Conservation (phyloP, 1,140 invertebrate genomes). For the Drosophila murphyi region DNA sequence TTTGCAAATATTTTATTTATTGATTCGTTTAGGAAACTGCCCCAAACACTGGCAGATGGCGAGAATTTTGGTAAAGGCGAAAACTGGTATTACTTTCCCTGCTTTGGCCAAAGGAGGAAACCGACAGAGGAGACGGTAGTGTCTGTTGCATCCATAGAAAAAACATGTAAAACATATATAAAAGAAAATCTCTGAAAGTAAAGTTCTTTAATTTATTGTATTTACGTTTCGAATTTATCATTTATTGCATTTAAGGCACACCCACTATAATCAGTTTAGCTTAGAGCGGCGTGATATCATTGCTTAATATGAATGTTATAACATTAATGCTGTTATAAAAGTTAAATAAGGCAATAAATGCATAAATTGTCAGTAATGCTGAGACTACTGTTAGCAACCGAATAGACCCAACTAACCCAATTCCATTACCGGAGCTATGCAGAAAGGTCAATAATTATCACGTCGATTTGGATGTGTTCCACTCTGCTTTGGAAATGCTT, state of each 20-base stretch:
- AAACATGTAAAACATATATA: constrained; percentile 7
- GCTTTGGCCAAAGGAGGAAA: constrained; percentile 30
- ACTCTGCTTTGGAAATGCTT: not conserved
- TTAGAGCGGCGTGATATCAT: not conserved
- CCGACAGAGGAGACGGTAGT: constrained; percentile 14
- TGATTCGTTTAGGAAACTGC: constrained; percentile 74
- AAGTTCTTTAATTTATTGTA: constrained; percentile 28
- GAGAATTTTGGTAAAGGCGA: constrained; percentile 86
- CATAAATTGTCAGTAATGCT: constrained; percentile 14
- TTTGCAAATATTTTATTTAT: not conserved
- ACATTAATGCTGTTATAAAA: not conserved
- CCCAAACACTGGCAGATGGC: constrained; percentile 86
- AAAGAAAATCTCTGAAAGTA: constrained; percentile 28
- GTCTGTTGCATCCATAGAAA: constrained; percentile 20
- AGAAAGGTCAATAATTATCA: constrained; percentile 35
- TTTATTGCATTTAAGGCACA: not conserved
- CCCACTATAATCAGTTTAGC: not conserved
- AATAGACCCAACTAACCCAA: not conserved
- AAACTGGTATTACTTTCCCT: constrained; percentile 74
- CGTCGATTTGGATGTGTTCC: constrained; percentile 46
- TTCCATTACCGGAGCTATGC: not conserved
- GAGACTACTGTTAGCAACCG: not conserved
- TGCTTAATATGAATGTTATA: constrained; percentile 2
- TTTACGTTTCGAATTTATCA: constrained; percentile 10
- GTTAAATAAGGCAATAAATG: constrained; percentile 14